These are phyloP conservation scores for Otocyon megalotis DNA, from an alignment of 2,113 vertebrate species.

Conservation along the genomic window DNA sequence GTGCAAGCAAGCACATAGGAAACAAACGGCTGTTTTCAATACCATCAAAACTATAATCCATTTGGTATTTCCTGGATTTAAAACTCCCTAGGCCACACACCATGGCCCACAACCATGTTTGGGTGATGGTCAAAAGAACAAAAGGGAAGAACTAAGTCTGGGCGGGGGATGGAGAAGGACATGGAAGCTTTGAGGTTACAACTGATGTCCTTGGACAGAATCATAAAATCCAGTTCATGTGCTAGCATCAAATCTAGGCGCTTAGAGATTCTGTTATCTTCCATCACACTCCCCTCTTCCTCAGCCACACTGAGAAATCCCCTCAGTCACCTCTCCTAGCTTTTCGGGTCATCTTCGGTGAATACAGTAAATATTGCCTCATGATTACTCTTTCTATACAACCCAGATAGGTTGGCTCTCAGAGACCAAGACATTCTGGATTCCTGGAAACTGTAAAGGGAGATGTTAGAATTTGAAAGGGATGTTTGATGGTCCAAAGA, in stretches of 20 bases:
- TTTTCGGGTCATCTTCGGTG: constrained; percentile 37
- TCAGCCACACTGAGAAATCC: not conserved
- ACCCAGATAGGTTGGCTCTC: constrained; percentile 43
- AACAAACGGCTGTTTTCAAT: not conserved
- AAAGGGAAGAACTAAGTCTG: constrained; percentile 23
- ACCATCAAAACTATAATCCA: constrained; percentile 13
- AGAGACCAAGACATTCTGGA: constrained; percentile 20
- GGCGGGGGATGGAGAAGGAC: constrained; percentile 14
- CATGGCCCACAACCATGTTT: not conserved
- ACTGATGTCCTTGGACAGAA: not conserved
- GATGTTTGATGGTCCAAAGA: constrained; percentile 51
- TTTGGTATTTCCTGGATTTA: constrained; percentile 33
- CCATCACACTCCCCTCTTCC: not conserved
- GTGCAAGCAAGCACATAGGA: not conserved
- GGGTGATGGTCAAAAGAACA: constrained; percentile 16
- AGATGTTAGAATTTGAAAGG: constrained; percentile 68
- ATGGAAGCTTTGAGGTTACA: not conserved
- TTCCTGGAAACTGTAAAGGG: constrained; percentile 72
- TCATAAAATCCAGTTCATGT: constrained; percentile 1
- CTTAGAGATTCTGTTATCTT: not conserved
- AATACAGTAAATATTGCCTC: constrained; percentile 30
- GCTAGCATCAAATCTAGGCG: not conserved
- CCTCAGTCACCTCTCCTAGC: not conserved
- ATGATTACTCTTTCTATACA: not conserved
- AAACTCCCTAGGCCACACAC: not conserved